A percentile compares a stretch with the other conserved stretches of the same genome.
These are phyloP conservation scores for Nothobranchius kuhntae DNA, from an alignment of 2,113 vertebrate species.

Conservation along the genomic window DNA sequence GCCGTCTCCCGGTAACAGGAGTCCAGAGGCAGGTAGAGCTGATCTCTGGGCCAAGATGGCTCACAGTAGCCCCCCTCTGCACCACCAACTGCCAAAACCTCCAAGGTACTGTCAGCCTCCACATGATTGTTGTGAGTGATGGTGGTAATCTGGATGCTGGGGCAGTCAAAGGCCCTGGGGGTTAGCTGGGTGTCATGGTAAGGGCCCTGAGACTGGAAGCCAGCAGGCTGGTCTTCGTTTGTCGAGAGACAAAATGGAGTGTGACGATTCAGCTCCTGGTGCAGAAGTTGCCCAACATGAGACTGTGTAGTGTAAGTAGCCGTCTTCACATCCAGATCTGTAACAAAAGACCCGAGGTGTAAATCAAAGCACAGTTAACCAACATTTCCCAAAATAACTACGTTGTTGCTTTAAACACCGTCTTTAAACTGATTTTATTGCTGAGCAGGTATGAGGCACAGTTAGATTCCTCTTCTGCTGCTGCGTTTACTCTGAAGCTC, in stretches of 20 bases:
- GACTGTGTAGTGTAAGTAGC: constrained; percentile 81
- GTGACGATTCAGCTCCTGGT: constrained; percentile 80
- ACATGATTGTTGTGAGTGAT: constrained; percentile 75
- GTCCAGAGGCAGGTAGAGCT: constrained; percentile 92
- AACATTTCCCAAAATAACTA: too few species aligned
- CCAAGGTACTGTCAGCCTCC: constrained; percentile 41
- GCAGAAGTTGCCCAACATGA: constrained; percentile 80
- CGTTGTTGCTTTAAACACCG: too few species aligned
- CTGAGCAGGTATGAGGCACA: too few species aligned
- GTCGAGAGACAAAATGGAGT: constrained; percentile 72
- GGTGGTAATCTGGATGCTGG: constrained; percentile 97
- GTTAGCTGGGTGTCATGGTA: constrained; percentile 82
- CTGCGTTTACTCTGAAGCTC: too few species aligned
- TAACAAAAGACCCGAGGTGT: constrained; percentile 29
- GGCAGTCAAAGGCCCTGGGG: constrained; percentile 90
- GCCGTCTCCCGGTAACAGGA: constrained; percentile 85
- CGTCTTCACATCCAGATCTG: constrained; percentile 83
- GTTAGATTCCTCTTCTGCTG: too few species aligned
- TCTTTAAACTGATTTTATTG: too few species aligned
- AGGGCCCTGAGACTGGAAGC: constrained; percentile 76
- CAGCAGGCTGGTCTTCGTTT: constrained; percentile 77
- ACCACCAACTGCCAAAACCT: constrained; percentile 16
- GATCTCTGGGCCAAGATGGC: constrained; percentile 77
- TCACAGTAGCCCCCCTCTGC: constrained; percentile 52
- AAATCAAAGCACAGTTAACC: constrained; percentile 11